Evolutionary conservation across 2,797 vertebrate genomes (phyloP).

Genomic region (Darevskia nairensis): DNA sequence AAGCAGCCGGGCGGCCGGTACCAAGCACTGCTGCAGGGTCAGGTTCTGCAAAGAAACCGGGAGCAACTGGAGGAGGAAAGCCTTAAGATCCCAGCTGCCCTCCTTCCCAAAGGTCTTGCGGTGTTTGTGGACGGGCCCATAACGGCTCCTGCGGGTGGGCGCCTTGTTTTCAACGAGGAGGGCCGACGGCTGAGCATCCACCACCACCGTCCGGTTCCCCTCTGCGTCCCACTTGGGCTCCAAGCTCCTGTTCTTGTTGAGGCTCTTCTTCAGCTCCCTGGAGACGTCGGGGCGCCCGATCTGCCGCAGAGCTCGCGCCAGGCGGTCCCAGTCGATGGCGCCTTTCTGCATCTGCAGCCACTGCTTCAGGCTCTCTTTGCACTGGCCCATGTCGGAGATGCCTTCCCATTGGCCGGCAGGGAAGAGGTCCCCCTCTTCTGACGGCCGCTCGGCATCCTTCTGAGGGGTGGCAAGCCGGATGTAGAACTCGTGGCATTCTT

Average conservation of each 20-base stretch:
- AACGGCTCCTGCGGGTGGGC: slow-evolving; percentile 19
- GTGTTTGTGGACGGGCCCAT: background rate
- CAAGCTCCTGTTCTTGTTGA: slow-evolving; percentile 85
- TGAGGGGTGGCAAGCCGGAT: slow-evolving; percentile 75
- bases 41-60: background rate
- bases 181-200: background rate
- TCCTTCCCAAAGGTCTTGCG: background rate
- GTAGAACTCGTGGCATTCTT: slow-evolving; percentile 83
- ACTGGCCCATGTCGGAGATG: slow-evolving; percentile 61
- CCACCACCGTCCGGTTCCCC: slow-evolving; percentile 70
- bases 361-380: slow-evolving; percentile 76
- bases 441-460: slow-evolving; percentile 75
- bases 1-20: background rate
- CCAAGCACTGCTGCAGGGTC: background rate
- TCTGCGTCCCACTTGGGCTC: slow-evolving; percentile 68
- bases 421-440: slow-evolving; percentile 68
- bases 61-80: background rate
- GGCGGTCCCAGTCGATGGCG: slow-evolving; percentile 81
- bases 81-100: background rate
- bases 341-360: slow-evolving; percentile 79
- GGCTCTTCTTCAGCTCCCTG: slow-evolving; percentile 86
- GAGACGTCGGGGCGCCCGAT: slow-evolving; percentile 86
- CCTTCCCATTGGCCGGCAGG: background rate
- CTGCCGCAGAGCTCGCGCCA: slow-evolving; percentile 82
- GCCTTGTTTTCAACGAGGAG: background rate